Percentiles rank a stretch among this genome's conserved stretches.
Conservation (phyloP, 1,140 invertebrate species). For the Chrysomallon squamiferum region DNA sequence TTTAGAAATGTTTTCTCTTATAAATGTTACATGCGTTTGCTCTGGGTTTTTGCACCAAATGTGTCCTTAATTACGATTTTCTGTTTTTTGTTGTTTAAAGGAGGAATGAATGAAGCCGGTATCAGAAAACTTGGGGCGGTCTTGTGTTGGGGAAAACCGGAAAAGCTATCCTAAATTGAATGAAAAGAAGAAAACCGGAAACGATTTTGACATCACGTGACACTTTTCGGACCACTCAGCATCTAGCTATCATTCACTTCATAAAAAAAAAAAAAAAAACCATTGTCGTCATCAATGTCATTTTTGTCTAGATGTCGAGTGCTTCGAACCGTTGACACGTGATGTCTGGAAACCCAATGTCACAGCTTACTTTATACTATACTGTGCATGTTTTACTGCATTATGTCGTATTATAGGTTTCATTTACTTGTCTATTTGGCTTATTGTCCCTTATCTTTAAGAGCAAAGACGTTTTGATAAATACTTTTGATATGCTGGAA, state of each 20-base stretch:
- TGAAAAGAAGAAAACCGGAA: background rate
- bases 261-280: background rate
- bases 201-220: background rate
- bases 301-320: background rate
- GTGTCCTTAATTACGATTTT: too few relatives aligned
- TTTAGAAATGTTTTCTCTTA: too few relatives aligned
- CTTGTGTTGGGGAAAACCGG: background rate
- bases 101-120: background rate
- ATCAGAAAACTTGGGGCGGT: background rate
- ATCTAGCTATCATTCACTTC: background rate
- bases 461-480: background rate
- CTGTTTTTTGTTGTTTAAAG: conserved; percentile 3
- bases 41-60: too few relatives aligned
- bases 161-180: background rate
- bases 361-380: too few relatives aligned
- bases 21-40: too few relatives aligned
- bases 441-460: background rate
- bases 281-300: background rate
- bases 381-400: too few relatives aligned
- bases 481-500: background rate
- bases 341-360: background rate
- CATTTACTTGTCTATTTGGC: background rate
- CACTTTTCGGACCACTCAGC: conserved; percentile 2
- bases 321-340: conserved; percentile 1
- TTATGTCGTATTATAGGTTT: too few relatives aligned